phyloP scores from a whole-genome alignment of 2,888 invertebrate genomes.

The Tridacna gigas region DNA sequence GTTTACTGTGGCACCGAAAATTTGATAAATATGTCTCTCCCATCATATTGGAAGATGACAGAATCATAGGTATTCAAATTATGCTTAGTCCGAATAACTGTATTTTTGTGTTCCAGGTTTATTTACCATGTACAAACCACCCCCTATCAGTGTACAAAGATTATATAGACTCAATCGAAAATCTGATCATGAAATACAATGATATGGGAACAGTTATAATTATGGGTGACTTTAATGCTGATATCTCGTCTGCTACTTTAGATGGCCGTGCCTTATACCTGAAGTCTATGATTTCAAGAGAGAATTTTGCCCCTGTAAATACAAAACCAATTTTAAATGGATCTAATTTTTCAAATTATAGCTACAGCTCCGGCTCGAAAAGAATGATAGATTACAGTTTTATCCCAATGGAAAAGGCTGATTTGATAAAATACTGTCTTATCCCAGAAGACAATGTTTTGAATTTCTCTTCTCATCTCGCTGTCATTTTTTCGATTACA shows the following conservation, averaged over 20 bases:
- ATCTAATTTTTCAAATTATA: not conserved
- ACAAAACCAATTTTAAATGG: not conserved
- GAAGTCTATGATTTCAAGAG: not conserved
- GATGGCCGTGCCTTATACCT: not conserved
- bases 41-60: not conserved
- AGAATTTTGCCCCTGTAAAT: not conserved
- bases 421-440: not conserved
- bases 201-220: conserved; percentile 7
- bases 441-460: conserved; percentile 15
- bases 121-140: conserved; percentile 25
- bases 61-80: conserved; percentile 25
- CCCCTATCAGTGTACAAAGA: not conserved
- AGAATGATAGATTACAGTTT: conserved; percentile 18
- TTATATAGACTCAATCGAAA: conserved; percentile 25
- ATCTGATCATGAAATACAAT: conserved; percentile 1
- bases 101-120: conserved; percentile 19
- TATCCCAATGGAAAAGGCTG: not conserved
- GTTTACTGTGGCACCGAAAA: conserved; percentile 12
- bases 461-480: conserved; percentile 16
- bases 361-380: not conserved
- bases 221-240: conserved; percentile 27
- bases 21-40: not conserved
- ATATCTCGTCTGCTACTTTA: not conserved
- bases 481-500: conserved; percentile 4
- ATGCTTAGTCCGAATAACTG: not conserved